phyloP scores from a whole-genome alignment of 2,888 invertebrate genomes.

The Rhogogaster chlorosoma region DNA sequence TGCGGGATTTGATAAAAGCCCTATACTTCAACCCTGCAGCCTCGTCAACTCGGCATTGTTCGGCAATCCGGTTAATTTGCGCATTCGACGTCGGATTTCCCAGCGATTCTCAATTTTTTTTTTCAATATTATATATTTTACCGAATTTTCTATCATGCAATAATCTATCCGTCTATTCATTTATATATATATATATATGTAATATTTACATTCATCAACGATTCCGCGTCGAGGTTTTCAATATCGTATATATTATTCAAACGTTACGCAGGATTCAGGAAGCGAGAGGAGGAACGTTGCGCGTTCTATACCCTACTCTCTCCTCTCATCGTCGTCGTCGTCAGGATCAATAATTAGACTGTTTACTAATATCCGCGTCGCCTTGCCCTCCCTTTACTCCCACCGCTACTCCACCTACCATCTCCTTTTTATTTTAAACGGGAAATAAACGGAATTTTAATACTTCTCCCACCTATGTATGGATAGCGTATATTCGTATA shows the following conservation, averaged over 20 bases:
- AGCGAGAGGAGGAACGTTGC: background rate
- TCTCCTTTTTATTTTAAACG: background rate
- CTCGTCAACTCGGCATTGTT: constrained; percentile 72
- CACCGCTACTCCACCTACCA: background rate
- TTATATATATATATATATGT: background rate
- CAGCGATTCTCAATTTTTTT: constrained; percentile 58
- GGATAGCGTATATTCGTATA: background rate
- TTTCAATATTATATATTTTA: background rate
- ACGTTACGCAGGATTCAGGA: background rate
- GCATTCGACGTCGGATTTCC: constrained; percentile 57
- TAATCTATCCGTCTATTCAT: background rate
- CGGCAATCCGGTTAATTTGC: constrained; percentile 69
- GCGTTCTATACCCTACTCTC: background rate
- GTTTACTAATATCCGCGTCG: constrained; percentile 27
- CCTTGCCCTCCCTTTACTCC: background rate
- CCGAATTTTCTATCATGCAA: background rate
- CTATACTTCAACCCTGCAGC: constrained; percentile 66
- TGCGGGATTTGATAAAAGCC: constrained; percentile 70
- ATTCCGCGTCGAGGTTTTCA: background rate
- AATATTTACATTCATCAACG: background rate
- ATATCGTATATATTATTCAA: background rate
- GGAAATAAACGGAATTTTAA: background rate
- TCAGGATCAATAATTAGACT: constrained; percentile 27
- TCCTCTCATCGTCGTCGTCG: constrained; percentile 19
- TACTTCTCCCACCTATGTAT: background rate